These are phyloP conservation scores for Dryobates pubescens DNA, from an alignment of 2,797 vertebrate species.

Conservation along the genomic window DNA sequence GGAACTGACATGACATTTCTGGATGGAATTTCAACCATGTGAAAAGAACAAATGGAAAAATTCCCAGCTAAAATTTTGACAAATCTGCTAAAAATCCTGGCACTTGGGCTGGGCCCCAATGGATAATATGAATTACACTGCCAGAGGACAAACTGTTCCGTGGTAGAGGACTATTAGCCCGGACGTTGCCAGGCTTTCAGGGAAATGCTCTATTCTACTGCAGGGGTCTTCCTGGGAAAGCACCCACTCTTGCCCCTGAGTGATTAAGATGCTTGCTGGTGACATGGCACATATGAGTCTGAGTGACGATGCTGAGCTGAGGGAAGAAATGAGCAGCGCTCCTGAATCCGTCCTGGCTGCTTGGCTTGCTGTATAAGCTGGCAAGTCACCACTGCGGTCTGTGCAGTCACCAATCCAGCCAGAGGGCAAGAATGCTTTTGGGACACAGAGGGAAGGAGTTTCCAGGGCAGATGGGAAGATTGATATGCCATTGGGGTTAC, in stretches of 20 bases:
- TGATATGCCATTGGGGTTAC: not conserved
- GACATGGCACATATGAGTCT: not conserved
- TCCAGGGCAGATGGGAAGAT: not conserved
- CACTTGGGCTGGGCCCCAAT: not conserved
- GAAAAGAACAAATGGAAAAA: slow-evolving; percentile 26
- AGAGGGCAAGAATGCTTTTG: not conserved
- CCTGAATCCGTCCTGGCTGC: not conserved
- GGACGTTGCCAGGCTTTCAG: not conserved
- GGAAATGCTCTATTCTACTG: not conserved
- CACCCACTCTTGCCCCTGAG: not conserved
- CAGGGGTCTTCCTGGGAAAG: slow-evolving; percentile 48
- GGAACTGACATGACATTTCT: not conserved
- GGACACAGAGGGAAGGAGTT: not conserved
- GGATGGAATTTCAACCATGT: not conserved
- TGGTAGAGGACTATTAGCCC: not conserved
- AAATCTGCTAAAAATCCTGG: not conserved
- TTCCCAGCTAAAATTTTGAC: slow-evolving; percentile 4
- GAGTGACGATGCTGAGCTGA: not conserved
- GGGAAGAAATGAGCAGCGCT: slow-evolving; percentile 40
- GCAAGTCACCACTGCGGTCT: not conserved
- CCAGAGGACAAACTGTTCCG: slow-evolving; percentile 5
- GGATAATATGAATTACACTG: not conserved
- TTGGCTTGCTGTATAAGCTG: not conserved
- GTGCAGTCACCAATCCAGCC: not conserved
- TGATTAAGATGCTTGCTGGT: not conserved